phyloP scores from a whole-genome alignment of 2,888 invertebrate species.

The Spodoptera picta region DNA sequence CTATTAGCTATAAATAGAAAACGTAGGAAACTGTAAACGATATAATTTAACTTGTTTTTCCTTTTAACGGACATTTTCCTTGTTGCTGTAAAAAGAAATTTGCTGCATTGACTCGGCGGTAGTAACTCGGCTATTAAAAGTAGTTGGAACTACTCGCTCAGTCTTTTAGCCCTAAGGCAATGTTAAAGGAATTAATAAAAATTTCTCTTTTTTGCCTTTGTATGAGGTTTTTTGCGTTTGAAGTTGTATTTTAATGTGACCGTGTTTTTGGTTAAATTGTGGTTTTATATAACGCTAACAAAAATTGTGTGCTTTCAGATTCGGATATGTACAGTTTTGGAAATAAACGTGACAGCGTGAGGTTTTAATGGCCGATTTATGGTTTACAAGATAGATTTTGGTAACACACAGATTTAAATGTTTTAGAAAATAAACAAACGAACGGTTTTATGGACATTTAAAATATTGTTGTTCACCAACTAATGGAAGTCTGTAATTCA shows the following conservation, averaged over 20 bases:
- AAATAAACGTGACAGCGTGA: constrained; percentile 37
- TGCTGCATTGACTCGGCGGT: constrained; percentile 40
- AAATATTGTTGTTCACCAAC: too few species aligned
- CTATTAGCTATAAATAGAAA: constrained; percentile 39
- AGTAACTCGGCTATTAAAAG: constrained; percentile 45
- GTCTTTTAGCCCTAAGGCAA: constrained; percentile 24
- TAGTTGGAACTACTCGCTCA: constrained; percentile 20
- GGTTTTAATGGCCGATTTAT: constrained; percentile 36
- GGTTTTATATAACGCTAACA: constrained; percentile 42
- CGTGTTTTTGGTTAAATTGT: constrained; percentile 51
- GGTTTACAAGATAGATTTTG: constrained; percentile 29
- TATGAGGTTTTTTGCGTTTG: constrained; percentile 19
- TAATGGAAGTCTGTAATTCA: too few species aligned
- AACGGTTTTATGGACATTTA: too few species aligned
- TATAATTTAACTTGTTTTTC: constrained; percentile 24
- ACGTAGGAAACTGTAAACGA: constrained; percentile 16
- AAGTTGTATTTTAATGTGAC: constrained; percentile 38
- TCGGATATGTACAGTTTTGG: constrained; percentile 33
- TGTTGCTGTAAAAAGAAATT: constrained; percentile 31
- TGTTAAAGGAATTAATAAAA: constrained; percentile 48
- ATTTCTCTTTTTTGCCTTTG: constrained; percentile 32
- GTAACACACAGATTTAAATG: constrained; percentile 13
- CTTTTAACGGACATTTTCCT: constrained; percentile 15
- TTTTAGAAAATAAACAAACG: constrained; percentile 1
- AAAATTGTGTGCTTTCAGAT: constrained; percentile 35